phyloP scores from a whole-genome alignment of 1,140 invertebrate species.

The Drosophila guanche region DNA sequence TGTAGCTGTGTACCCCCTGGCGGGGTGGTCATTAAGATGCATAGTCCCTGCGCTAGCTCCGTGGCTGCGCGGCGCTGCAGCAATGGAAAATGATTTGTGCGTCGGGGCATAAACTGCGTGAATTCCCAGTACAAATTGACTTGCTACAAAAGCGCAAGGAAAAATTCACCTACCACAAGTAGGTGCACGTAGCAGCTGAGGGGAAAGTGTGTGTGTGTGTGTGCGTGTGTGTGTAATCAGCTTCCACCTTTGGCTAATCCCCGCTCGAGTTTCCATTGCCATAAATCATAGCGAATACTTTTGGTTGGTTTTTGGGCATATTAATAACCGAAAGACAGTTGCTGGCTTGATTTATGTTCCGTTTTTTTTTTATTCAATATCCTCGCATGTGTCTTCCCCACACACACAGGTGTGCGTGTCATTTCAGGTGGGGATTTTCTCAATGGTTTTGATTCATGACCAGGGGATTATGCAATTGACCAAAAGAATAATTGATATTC shows the following conservation, averaged over 20 bases:
- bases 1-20: not conserved
- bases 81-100: constrained; percentile 63
- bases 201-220: not conserved
- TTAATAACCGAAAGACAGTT: constrained; percentile 73
- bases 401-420: constrained; percentile 29
- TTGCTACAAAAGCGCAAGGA: constrained; percentile 44
- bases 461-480: constrained; percentile 33
- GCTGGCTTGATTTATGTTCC: constrained; percentile 66
- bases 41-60: not conserved
- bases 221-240: constrained; percentile 45
- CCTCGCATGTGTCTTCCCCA: constrained; percentile 13
- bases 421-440: constrained; percentile 29
- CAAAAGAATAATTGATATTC: constrained; percentile 19
- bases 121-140: constrained; percentile 68
- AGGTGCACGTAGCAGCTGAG: not conserved
- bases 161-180: constrained; percentile 20
- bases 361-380: constrained; percentile 47
- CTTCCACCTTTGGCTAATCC: constrained; percentile 44
- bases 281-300: constrained; percentile 71
- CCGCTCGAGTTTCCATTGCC: constrained; percentile 38
- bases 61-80: not conserved
- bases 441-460: constrained; percentile 4
- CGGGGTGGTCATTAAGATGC: constrained; percentile 54
- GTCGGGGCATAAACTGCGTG: constrained; percentile 51
- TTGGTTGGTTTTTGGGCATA: constrained; percentile 47